These are phyloP conservation scores for Geodia barretti DNA, from an alignment of 37 sponge, comb jelly and placozoan species.

Conservation along the genomic window DNA sequence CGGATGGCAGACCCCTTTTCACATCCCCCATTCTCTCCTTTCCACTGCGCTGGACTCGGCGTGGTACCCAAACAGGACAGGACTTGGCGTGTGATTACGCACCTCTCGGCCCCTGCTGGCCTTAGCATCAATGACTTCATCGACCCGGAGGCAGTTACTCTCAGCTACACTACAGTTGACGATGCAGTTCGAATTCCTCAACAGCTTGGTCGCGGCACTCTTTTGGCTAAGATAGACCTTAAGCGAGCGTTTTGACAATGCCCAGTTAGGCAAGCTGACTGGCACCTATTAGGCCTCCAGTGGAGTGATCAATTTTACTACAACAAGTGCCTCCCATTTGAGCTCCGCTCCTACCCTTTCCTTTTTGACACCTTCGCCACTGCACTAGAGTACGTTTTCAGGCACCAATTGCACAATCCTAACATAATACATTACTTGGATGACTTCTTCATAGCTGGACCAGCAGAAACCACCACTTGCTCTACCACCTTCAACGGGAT, in stretches of 20 bases:
- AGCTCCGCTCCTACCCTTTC: slow-evolving; percentile 14
- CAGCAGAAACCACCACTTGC: neutral
- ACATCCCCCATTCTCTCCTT: slow-evolving; percentile 3
- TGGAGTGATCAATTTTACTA: slow-evolving; percentile 28
- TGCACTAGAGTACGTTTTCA: slow-evolving; percentile 26
- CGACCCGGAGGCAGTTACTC: neutral
- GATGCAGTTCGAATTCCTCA: slow-evolving; percentile 10
- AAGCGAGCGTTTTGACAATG: slow-evolving; percentile 32
- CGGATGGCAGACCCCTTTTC: slow-evolving; percentile 29
- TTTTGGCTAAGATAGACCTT: slow-evolving; percentile 47
- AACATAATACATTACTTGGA: slow-evolving; percentile 39
- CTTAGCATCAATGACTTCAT: slow-evolving; percentile 45
- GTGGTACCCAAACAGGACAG: slow-evolving; percentile 44
- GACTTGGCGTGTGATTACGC: slow-evolving; percentile 45
- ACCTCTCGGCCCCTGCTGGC: slow-evolving; percentile 49
- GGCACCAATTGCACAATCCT: neutral
- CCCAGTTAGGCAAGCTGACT: slow-evolving; percentile 43
- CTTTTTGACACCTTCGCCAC: slow-evolving; percentile 27
- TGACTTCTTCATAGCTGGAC: slow-evolving; percentile 23
- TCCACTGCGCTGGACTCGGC: slow-evolving; percentile 30
- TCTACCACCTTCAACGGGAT: neutral
- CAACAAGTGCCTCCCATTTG: slow-evolving; percentile 45
- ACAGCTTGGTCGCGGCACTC: neutral
- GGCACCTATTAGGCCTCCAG: slow-evolving; percentile 42
- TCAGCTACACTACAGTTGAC: slow-evolving; percentile 24